Evolutionary conservation across 2,113 vertebrate species (phyloP).

Genomic region (Circaetus gallicus): DNA sequence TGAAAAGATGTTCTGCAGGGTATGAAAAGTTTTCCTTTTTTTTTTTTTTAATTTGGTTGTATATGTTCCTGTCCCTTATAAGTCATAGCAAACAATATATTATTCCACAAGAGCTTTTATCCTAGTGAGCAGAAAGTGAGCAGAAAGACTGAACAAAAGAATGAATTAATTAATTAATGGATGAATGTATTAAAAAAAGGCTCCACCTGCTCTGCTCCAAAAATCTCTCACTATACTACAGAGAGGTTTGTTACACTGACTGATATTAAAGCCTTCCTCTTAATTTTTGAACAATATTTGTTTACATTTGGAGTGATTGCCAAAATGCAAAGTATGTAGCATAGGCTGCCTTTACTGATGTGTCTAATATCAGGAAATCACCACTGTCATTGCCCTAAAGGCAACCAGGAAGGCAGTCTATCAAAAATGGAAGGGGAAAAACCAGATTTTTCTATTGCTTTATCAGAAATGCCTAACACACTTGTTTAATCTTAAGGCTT

Average conservation of each 20-base stretch:
- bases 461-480: background rate
- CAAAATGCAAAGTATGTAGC: background rate
- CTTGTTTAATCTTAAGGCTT: background rate
- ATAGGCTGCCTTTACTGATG: background rate
- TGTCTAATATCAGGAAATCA: background rate
- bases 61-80: background rate
- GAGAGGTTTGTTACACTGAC: background rate
- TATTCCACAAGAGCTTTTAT: slow-evolving; percentile 27
- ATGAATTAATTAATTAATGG: slow-evolving; percentile 53
- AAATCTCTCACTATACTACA: slow-evolving; percentile 33
- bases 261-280: background rate
- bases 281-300: background rate
- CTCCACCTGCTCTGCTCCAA: slow-evolving; percentile 52
- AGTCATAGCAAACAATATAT: background rate
- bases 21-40: background rate
- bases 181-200: slow-evolving; percentile 52
- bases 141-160: slow-evolving; percentile 60
- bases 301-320: background rate
- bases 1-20: background rate
- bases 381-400: background rate
- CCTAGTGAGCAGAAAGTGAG: slow-evolving; percentile 48
- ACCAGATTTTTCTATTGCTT: background rate
- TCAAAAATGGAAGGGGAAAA: background rate
- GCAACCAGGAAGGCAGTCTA: background rate
- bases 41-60: background rate